Evolutionary conservation across 2,797 vertebrate genomes (phyloP), one percentile per base, ranked within the genome.

Genomic region (Falco cherrug): DNA sequence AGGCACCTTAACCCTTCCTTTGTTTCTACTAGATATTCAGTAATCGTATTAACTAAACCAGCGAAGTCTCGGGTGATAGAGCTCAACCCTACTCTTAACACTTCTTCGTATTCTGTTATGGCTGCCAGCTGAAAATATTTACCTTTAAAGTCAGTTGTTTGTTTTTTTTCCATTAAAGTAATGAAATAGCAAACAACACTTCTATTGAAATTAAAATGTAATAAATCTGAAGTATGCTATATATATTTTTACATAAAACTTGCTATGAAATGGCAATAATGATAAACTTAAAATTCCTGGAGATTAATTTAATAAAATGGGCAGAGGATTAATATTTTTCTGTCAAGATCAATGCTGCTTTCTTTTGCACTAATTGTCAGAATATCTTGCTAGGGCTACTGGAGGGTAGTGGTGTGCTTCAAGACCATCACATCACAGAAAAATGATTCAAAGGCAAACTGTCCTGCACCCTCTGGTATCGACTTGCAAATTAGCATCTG

Each of bases 401-500:
- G 98, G 98, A 98, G 98, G 98, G 98, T 98, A 96, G 98, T 97
- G 98, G 97, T 98, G 96, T 97, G 96, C 97, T 95, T 97, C 97
- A 98, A 98, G 98, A 98, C 98, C 98, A 98, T 97, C 98, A 99
- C 98, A 99, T 99, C 99, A 99, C 98, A 99, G 99, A 97, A 98
- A 98, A 97, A 98, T 90, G 97, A 98, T 99, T 99, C 99, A 99
- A 99, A 99, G 99, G 98, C 99, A 98, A 97, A 98, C 98, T 98
- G 98, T 99, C 99, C 99, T 99, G 98, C 98, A 99, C 98, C 98
- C 99, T 99, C 98, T 98, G 98, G 97, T 98, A 99, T 99, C 98
- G 98, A 99, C 99, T 99, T 99, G 99, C 99, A 99, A 99, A 99
- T 99, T 99, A 99, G 99, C 99, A 99, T 98, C 99, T 99, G 99